These are phyloP conservation scores for Rotaria socialis DNA, from an alignment of 2,888 invertebrate species.

Conservation along the genomic window DNA sequence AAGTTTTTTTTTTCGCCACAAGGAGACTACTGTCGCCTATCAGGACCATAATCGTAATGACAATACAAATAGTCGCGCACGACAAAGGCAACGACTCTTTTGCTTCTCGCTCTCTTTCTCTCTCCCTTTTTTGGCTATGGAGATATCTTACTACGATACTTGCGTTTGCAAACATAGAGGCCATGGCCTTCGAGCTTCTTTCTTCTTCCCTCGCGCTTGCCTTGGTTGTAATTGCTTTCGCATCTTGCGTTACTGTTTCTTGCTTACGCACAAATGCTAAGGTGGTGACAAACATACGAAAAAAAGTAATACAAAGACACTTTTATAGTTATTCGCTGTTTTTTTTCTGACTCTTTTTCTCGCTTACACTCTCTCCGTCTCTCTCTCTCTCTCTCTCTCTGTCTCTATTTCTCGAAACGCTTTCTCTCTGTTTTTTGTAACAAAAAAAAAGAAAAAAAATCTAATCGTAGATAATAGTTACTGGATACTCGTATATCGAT, in stretches of 20 bases:
- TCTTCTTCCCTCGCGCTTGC: neutral
- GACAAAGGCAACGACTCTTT: constrained; percentile 15
- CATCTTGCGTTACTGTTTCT: neutral
- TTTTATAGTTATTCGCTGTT: neutral
- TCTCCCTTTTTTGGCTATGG: neutral
- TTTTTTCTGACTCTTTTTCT: neutral
- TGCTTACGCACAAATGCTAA: neutral
- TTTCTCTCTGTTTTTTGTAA: neutral
- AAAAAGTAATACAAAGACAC: constrained; percentile 14
- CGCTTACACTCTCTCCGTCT: neutral
- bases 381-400: neutral
- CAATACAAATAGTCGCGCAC: constrained; percentile 17
- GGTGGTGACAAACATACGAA: constrained; percentile 23
- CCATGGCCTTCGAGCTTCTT: constrained; percentile 14
- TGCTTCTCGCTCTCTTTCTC: neutral
- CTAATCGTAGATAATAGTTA: neutral
- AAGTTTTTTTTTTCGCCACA: neutral
- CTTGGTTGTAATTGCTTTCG: constrained; percentile 28
- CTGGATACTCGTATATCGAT: neutral
- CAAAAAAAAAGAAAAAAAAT: neutral
- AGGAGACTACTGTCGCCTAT: constrained; percentile 1
- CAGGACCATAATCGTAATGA: neutral
- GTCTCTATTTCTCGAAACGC: neutral
- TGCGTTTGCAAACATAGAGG: neutral
- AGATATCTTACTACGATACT: constrained; percentile 8